Conservation (phyloP, 2,113 vertebrate genomes). For the Sinocyclocheilus anshuiensis region DNA sequence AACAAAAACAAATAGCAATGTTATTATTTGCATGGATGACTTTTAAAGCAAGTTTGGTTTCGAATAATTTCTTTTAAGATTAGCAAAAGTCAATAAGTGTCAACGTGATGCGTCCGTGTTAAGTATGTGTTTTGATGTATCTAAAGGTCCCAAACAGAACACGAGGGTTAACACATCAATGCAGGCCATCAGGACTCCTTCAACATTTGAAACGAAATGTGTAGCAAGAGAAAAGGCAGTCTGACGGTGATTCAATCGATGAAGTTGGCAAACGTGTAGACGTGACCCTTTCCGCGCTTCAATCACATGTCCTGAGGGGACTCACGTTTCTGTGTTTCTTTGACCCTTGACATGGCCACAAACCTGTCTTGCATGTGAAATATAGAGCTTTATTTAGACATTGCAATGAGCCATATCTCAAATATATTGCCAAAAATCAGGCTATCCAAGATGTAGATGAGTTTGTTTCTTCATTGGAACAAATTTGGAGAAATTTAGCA, state of each 20-base stretch:
- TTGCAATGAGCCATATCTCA: background rate
- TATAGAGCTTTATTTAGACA: background rate
- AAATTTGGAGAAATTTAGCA: no score
- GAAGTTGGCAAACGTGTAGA: background rate
- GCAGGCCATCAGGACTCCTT: background rate
- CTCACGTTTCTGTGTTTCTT: background rate
- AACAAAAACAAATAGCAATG: no score
- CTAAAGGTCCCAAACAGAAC: background rate
- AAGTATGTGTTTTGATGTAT: background rate
- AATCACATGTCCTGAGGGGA: constrained; percentile 7
- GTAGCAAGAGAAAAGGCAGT: background rate
- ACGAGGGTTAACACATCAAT: background rate
- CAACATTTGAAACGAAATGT: background rate
- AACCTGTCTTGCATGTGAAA: background rate
- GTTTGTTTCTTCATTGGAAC: no score
- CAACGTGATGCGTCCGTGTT: background rate
- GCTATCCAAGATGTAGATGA: no score
- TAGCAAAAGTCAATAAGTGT: background rate
- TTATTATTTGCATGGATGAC: background rate
- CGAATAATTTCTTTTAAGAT: background rate
- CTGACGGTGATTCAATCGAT: background rate
- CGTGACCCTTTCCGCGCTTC: constrained; percentile 34
- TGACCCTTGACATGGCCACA: constrained; percentile 24
- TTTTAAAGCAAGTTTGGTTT: background rate
- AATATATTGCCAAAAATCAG: background rate